Percentiles rank a stretch among this genome's conserved stretches.
These are phyloP conservation scores for Itoplectis maculator DNA, from an alignment of 2,888 invertebrate species.

Conservation along the genomic window DNA sequence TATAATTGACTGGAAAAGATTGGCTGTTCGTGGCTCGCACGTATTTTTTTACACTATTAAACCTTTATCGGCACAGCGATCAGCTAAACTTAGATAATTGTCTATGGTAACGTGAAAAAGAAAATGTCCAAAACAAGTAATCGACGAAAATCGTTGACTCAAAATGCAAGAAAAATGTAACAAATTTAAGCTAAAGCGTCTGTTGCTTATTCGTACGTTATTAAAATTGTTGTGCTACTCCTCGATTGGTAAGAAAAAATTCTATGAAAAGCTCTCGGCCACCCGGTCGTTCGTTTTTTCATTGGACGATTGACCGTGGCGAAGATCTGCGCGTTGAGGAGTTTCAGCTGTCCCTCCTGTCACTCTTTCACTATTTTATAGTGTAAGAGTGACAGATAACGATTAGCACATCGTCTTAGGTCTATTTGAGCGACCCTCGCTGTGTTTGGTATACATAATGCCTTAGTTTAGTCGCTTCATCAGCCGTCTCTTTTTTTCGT, in stretches of 20 bases:
- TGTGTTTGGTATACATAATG: constrained; percentile 24
- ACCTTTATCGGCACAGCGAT: not conserved
- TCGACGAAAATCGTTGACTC: not conserved
- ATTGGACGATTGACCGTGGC: too few species aligned
- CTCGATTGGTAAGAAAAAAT: too few species aligned
- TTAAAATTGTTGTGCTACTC: too few species aligned
- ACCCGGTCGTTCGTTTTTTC: too few species aligned
- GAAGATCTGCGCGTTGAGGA: too few species aligned
- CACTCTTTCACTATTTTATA: not conserved
- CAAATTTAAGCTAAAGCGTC: not conserved
- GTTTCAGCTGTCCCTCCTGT: not conserved
- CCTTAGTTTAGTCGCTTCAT: not conserved
- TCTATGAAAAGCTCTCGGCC: too few species aligned
- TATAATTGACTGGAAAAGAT: constrained; percentile 14
- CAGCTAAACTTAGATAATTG: not conserved
- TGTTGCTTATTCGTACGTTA: not conserved
- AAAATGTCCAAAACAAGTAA: not conserved
- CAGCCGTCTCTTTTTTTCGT: not conserved
- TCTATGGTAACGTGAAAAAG: not conserved
- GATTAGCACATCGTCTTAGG: not conserved
- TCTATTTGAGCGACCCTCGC: constrained; percentile 33
- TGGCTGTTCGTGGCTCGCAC: not conserved
- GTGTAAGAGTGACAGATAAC: not conserved
- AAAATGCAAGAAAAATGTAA: not conserved
- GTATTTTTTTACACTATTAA: not conserved